Conservation (phyloP, 1,140 invertebrate species). For the Nasonia giraulti region DNA sequence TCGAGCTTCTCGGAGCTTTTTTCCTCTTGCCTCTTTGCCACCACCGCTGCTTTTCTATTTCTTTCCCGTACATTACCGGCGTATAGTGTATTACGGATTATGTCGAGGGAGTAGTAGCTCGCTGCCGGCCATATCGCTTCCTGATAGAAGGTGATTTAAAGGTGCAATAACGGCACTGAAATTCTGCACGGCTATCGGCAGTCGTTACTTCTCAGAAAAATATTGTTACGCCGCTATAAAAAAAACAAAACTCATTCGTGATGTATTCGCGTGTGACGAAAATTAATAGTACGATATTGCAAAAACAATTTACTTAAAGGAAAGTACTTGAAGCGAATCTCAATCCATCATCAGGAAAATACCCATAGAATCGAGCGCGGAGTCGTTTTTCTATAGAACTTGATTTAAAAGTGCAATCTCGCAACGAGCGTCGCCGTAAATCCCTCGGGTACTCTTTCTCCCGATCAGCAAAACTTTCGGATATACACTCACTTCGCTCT, state of each 20-base stretch:
- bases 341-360: neutral
- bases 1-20: constrained; percentile 41
- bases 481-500: constrained; percentile 45
- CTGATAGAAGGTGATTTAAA: constrained; percentile 59
- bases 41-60: constrained; percentile 52
- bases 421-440: constrained; percentile 62
- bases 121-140: constrained; percentile 42
- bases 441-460: constrained; percentile 51
- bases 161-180: neutral
- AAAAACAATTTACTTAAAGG: neutral
- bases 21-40: constrained; percentile 38
- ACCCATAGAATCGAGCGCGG: neutral
- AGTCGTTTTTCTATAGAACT: constrained; percentile 1
- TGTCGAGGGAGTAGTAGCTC: constrained; percentile 29
- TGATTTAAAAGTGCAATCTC: constrained; percentile 66
- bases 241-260: no score
- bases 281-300: no score
- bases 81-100: constrained; percentile 40
- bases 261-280: no score
- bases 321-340: neutral
- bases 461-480: constrained; percentile 59
- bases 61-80: constrained; percentile 37
- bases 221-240: neutral
- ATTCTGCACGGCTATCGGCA: neutral
- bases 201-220: neutral